phyloP scores from a whole-genome alignment of 2,113 vertebrate genomes.

The Rhodinocichla rosea region DNA sequence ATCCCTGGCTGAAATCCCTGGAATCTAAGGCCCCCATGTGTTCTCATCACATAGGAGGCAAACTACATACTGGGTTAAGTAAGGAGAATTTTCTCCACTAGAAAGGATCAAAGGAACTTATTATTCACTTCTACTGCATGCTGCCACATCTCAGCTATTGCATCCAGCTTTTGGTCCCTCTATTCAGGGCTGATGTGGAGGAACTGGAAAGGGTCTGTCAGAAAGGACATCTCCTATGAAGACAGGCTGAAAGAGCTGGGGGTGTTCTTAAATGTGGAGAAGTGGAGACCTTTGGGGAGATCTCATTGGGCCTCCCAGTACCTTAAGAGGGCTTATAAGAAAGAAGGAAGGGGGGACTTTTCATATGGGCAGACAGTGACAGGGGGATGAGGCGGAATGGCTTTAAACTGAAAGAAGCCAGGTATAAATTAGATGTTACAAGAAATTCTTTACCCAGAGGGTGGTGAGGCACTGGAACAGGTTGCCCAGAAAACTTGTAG shows the following conservation, averaged over 20 bases:
- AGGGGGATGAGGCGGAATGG: accelerated
- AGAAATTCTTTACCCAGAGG: neutral
- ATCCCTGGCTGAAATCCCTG: neutral
- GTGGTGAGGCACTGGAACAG: neutral
- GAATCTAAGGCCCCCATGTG: neutral
- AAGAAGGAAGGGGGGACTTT: neutral
- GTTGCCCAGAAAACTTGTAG: neutral
- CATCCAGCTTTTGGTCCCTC: neutral
- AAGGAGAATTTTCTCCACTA: neutral
- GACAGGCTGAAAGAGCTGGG: neutral
- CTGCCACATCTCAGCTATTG: neutral
- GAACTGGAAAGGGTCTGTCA: neutral
- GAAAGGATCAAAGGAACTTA: neutral
- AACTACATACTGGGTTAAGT: neutral
- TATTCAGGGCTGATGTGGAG: neutral
- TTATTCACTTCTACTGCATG: neutral
- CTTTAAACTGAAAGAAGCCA: neutral
- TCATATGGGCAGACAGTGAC: neutral
- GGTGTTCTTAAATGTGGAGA: neutral
- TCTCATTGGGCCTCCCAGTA: neutral
- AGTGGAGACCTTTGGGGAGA: neutral
- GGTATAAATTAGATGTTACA: neutral
- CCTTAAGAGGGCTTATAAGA: neutral
- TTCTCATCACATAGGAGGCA: neutral
- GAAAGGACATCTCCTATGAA: neutral